A percentile compares a stretch with the other conserved stretches of the same genome.
These are phyloP conservation scores for Sorex maritimensis DNA, from an alignment of 2,797 vertebrate species.

Conservation along the genomic window DNA sequence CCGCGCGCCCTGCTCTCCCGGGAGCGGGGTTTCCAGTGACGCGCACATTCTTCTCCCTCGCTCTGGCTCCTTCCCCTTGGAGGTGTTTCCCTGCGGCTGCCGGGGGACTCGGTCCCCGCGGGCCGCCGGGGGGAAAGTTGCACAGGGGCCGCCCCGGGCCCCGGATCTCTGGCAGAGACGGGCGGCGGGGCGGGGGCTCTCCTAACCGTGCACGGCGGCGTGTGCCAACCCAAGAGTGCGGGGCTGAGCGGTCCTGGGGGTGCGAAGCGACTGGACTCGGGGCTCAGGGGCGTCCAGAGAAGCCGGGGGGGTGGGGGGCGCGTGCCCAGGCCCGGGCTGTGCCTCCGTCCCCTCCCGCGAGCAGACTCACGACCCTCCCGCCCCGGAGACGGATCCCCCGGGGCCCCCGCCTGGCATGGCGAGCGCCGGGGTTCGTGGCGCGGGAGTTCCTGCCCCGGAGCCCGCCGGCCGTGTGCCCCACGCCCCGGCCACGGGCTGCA, in stretches of 20 bases:
- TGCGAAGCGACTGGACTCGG: too few relatives aligned
- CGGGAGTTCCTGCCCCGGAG: not conserved
- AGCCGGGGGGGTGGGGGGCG: too few relatives aligned
- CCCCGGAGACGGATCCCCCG: not conserved
- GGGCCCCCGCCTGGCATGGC: too few relatives aligned
- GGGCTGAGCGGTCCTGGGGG: too few relatives aligned
- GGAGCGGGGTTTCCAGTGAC: conserved; percentile 85
- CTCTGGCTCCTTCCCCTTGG: conserved; percentile 63
- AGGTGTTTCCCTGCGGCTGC: conserved; percentile 78
- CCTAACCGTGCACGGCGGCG: not conserved
- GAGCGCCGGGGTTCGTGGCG: not conserved
- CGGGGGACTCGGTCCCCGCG: conserved; percentile 65
- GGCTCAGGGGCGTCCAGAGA: too few relatives aligned
- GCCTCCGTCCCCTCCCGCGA: not conserved
- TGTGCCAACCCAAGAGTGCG: too few relatives aligned
- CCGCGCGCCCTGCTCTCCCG: conserved; percentile 71
- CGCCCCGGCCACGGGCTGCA: not conserved
- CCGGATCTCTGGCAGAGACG: not conserved
- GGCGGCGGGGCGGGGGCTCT: not conserved
- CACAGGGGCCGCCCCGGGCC: not conserved
- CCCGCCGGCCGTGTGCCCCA: not conserved
- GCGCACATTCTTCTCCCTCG: conserved; percentile 71
- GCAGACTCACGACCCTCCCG: not conserved
- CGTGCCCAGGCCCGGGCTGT: too few relatives aligned
- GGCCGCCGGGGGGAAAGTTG: conserved; percentile 70